Conservation (phyloP, 2,797 vertebrate species). For the Iguana delicatissima region DNA sequence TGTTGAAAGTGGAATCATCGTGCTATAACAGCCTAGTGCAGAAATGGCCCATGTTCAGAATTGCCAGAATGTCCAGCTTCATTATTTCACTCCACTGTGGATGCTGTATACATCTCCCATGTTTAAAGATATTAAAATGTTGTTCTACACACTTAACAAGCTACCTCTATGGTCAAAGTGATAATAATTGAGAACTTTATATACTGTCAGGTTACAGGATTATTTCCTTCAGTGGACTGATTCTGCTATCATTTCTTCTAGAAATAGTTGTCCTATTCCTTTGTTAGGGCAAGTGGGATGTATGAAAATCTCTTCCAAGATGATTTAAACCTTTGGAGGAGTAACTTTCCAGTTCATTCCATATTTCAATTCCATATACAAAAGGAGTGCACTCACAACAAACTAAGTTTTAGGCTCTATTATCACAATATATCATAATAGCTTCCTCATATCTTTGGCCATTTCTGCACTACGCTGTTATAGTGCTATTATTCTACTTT, state of each 20-base stretch:
- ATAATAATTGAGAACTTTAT: neutral
- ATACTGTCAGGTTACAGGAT: neutral
- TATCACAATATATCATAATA: neutral
- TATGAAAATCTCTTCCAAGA: neutral
- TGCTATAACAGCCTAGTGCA: too few species aligned
- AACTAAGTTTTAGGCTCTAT: neutral
- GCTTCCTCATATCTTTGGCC: neutral
- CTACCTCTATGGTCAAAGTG: neutral
- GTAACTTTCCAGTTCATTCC: neutral
- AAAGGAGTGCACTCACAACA: neutral
- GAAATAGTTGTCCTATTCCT: neutral
- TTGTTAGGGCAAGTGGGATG: neutral
- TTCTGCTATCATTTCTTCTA: neutral
- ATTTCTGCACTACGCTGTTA: too few species aligned
- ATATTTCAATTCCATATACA: neutral
- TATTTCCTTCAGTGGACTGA: neutral
- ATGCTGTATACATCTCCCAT: neutral
- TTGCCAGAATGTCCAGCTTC: neutral
- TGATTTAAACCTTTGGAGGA: neutral
- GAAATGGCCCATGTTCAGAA: neutral
- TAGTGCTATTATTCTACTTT: too few species aligned
- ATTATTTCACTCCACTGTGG: neutral
- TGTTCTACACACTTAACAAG: neutral
- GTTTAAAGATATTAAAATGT: neutral
- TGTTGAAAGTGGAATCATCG: too few species aligned